Percentiles rank a stretch among this genome's conserved stretches.
Evolutionary conservation across 2,888 invertebrate species (phyloP).

Genomic region (Ametastegia equiseti): DNA sequence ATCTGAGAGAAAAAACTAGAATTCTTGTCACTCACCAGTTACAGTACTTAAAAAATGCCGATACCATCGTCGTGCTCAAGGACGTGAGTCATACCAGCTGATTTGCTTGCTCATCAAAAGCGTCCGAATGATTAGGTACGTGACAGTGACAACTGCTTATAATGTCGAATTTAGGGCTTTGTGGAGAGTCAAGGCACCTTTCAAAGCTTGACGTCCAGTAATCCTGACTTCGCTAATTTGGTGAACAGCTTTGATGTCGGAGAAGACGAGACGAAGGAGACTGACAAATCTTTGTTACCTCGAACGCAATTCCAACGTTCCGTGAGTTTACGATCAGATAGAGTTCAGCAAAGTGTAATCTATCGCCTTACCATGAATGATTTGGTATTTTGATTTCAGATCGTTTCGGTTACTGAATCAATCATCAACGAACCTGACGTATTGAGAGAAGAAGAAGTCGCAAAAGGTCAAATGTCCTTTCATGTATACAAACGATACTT

Average conservation of each 20-base stretch:
- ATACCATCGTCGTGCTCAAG: conserved; percentile 79
- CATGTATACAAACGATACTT: conserved; percentile 76
- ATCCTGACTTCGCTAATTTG: conserved; percentile 63
- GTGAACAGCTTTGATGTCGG: conserved; percentile 52
- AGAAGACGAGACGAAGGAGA: neutral
- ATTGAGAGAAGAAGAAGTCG: conserved; percentile 73
- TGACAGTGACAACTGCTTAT: neutral
- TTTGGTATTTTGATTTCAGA: neutral
- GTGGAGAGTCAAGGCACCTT: conserved; percentile 70
- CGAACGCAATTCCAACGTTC: neutral
- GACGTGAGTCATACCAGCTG: neutral
- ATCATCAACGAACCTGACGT: neutral
- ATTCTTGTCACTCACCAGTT: conserved; percentile 84
- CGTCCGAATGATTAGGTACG: neutral
- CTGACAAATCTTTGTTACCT: neutral
- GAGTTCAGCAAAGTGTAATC: neutral
- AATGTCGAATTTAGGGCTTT: conserved; percentile 57
- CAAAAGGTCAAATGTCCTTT: conserved; percentile 73
- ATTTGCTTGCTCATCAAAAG: neutral
- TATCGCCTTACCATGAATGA: neutral
- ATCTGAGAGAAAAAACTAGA: conserved; percentile 78
- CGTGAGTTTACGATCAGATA: neutral
- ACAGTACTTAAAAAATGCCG: conserved; percentile 79
- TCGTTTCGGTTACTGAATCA: neutral
- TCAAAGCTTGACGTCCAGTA: conserved; percentile 66